phyloP scores from a whole-genome alignment of 2,113 vertebrate genomes.

The Megaleporinus macrocephalus region DNA sequence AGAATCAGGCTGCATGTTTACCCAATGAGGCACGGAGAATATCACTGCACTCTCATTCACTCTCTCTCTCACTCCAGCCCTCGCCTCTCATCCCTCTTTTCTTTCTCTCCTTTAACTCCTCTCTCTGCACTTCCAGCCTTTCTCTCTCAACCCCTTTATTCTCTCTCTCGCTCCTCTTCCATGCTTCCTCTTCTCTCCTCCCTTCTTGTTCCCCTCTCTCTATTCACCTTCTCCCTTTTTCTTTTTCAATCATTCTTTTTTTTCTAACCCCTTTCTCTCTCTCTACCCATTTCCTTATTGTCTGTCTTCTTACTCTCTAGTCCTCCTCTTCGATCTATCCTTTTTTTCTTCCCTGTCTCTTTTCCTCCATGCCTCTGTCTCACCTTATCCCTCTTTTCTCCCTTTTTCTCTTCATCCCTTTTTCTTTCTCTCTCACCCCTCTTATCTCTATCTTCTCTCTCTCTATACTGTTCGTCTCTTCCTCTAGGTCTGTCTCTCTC shows the following conservation, averaged over 20 bases:
- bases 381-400: neutral
- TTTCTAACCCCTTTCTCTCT: no score
- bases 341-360: neutral
- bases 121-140: neutral
- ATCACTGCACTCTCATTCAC: neutral
- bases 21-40: constrained; percentile 12
- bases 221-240: no score
- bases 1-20: constrained; percentile 17
- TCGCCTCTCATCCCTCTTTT: neutral
- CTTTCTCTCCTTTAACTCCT: neutral
- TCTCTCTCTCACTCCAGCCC: neutral
- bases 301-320: no score
- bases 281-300: no score
- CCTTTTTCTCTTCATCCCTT: constrained; percentile 41
- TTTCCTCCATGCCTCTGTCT: neutral
- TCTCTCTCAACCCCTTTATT: neutral
- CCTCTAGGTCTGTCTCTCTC: neutral
- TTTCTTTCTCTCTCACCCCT: no score
- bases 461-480: no score
- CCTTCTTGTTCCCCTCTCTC: neutral
- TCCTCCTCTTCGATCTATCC: no score
- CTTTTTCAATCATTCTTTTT: neutral
- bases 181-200: neutral
- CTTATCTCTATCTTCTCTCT: no score
- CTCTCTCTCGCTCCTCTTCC: neutral